A percentile compares a stretch with the other conserved stretches of the same genome.
Conservation (phyloP, 2,888 invertebrate genomes). For the Halictus ligatus region DNA sequence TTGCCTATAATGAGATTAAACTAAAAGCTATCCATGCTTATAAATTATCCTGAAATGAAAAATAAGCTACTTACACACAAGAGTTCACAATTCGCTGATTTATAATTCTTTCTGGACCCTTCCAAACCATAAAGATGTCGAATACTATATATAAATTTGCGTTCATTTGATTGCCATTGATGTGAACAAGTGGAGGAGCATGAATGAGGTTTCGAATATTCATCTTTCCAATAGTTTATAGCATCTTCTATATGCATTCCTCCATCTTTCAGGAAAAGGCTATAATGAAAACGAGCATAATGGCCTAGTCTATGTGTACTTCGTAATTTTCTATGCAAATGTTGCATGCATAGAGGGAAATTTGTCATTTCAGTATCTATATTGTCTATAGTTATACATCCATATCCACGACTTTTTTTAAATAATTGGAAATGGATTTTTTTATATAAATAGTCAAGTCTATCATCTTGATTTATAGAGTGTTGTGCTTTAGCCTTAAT, state of each 20-base stretch:
- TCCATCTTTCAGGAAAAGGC: conserved; percentile 89
- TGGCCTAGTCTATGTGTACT: conserved; percentile 88
- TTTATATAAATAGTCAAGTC: conserved; percentile 72
- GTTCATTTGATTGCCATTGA: conserved; percentile 88
- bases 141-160: conserved; percentile 88
- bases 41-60: neutral
- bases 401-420: conserved; percentile 53
- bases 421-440: conserved; percentile 68
- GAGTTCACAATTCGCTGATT: conserved; percentile 86
- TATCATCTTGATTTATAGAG: conserved; percentile 71
- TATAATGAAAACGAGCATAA: conserved; percentile 88
- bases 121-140: conserved; percentile 90
- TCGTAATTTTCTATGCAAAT: conserved; percentile 86
- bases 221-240: conserved; percentile 87
- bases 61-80: conserved; percentile 86
- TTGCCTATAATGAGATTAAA: conserved; percentile 70
- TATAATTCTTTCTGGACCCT: conserved; percentile 88
- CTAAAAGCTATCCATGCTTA: neutral
- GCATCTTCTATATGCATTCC: conserved; percentile 89
- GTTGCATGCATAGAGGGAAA: conserved; percentile 89
- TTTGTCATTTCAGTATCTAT: conserved; percentile 83
- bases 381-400: conserved; percentile 77
- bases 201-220: conserved; percentile 86
- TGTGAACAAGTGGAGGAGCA: conserved; percentile 86
- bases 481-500: conserved; percentile 48